Evolutionary conservation across 1,140 invertebrate species (phyloP).

Genomic region (Drosophila takahashii): DNA sequence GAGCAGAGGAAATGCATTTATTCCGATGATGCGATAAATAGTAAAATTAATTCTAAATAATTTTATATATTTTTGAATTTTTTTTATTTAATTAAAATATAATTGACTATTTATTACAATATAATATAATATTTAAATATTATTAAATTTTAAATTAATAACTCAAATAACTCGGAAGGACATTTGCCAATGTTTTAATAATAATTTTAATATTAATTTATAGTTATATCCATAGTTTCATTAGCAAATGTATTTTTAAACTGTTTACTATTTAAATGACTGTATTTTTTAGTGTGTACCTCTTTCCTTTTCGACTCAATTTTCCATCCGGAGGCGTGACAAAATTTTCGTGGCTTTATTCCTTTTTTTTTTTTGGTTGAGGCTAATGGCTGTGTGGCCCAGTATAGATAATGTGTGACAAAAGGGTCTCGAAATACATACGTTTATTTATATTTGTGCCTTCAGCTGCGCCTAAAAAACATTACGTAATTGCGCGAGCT

Average conservation of each 20-base stretch:
- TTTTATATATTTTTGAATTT: no score
- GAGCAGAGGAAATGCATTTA: no score
- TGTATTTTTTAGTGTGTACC: slow-evolving; percentile 1
- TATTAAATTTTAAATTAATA: no score
- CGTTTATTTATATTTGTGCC: slow-evolving; percentile 38
- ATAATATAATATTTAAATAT: no score
- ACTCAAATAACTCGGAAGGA: no score
- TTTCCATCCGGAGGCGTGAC: slow-evolving; percentile 24
- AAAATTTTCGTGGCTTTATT: slow-evolving; percentile 3
- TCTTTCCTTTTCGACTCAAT: background rate
- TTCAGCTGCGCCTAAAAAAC: slow-evolving; percentile 50
- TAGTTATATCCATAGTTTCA: no score
- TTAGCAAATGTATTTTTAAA: background rate
- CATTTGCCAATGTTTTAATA: no score
- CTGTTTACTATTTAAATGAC: background rate
- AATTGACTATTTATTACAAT: no score
- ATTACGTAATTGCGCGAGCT: slow-evolving; percentile 44
- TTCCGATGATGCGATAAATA: no score
- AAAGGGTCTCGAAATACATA: slow-evolving; percentile 23
- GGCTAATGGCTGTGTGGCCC: slow-evolving; percentile 36
- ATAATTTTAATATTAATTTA: no score
- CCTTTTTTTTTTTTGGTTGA: background rate
- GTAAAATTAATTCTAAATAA: no score
- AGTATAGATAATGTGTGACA: slow-evolving; percentile 35
- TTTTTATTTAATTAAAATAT: no score